Conservation (phyloP, 1,140 invertebrate genomes). For the Drosophila novamexicana region DNA sequence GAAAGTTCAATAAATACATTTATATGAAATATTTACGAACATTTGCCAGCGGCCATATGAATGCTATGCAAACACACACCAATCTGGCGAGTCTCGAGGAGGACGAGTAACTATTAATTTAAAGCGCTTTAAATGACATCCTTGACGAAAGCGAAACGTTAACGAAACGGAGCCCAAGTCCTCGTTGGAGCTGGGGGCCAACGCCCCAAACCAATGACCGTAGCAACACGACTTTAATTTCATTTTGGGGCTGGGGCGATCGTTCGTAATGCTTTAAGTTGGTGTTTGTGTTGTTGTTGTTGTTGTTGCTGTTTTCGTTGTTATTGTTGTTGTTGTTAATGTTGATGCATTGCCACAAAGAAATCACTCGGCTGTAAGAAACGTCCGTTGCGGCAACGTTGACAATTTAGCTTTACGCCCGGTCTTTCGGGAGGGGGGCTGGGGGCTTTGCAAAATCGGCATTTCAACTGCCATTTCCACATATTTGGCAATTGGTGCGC, state of each 20-base stretch:
- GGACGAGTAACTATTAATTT: neutral
- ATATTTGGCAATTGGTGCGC: constrained; percentile 4
- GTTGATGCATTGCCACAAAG: constrained; percentile 68
- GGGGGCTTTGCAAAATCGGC: constrained; percentile 14
- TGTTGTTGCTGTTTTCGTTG: constrained; percentile 24
- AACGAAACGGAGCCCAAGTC: neutral
- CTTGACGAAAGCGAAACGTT: neutral
- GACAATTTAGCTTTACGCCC: constrained; percentile 38
- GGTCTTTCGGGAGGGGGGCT: neutral
- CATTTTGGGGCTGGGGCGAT: constrained; percentile 12
- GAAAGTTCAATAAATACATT: constrained; percentile 59
- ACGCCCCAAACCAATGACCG: constrained; percentile 4
- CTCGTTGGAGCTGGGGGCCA: neutral
- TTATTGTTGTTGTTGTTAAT: constrained; percentile 1
- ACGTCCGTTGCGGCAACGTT: constrained; percentile 47
- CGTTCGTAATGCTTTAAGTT: neutral
- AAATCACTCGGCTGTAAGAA: constrained; percentile 60
- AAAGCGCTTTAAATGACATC: constrained; percentile 1
- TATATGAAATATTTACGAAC: constrained; percentile 36
- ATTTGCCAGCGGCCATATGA: constrained; percentile 14
- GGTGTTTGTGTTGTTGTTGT: constrained; percentile 12
- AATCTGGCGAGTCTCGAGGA: neutral
- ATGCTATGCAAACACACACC: neutral
- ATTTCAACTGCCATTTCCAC: constrained; percentile 7
- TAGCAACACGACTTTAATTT: constrained; percentile 13